Percentiles rank a stretch among this genome's conserved stretches.
Evolutionary conservation across 2,888 invertebrate genomes (phyloP).

Genomic region (Anarsia innoxiella): DNA sequence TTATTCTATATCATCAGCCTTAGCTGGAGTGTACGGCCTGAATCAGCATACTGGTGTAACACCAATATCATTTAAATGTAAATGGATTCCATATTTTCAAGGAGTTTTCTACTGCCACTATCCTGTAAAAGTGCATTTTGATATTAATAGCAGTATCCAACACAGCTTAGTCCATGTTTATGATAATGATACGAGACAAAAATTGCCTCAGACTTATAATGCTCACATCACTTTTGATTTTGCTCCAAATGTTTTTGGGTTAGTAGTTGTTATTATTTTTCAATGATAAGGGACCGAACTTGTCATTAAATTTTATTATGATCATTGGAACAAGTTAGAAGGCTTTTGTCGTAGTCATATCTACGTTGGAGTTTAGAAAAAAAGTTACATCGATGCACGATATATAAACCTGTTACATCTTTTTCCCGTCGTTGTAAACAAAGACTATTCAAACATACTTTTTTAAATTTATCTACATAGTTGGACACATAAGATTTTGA

Average conservation of each 20-base stretch:
- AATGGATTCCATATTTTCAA: slow-evolving; percentile 62
- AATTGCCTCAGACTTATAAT: slow-evolving; percentile 46
- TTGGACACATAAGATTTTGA: no score
- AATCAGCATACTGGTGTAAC: slow-evolving; percentile 39
- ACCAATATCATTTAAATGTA: slow-evolving; percentile 36
- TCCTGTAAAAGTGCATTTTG: slow-evolving; percentile 54
- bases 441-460: no score
- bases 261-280: slow-evolving; percentile 17
- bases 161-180: slow-evolving; percentile 44
- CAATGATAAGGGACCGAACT: no score
- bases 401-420: no score
- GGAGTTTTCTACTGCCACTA: slow-evolving; percentile 52
- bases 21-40: slow-evolving; percentile 43
- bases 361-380: no score
- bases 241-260: slow-evolving; percentile 47
- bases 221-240: slow-evolving; percentile 51
- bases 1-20: slow-evolving; percentile 52
- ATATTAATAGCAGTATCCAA: slow-evolving; percentile 41
- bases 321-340: no score
- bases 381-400: no score
- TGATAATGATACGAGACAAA: slow-evolving; percentile 46
- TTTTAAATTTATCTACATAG: no score
- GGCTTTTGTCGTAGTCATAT: no score
- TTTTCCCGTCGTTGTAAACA: no score
- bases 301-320: no score